Conservation (phyloP, 2,797 vertebrate genomes). For the Sebastolobus altivelis region DNA sequence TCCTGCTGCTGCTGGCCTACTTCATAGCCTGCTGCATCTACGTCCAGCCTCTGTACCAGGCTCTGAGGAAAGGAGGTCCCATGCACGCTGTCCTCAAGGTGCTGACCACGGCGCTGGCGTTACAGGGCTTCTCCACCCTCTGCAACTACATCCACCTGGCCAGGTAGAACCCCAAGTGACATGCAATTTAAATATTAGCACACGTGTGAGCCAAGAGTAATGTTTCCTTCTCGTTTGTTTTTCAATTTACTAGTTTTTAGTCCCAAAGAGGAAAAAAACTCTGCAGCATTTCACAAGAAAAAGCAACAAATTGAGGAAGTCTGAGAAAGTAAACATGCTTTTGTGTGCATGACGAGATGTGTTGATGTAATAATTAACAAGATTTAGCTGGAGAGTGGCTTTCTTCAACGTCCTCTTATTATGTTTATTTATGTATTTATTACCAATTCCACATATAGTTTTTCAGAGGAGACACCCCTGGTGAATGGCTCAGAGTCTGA, state of each 20-base stretch:
- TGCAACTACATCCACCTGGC: conserved; percentile 95
- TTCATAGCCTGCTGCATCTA: conserved; percentile 93
- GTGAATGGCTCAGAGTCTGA: no score
- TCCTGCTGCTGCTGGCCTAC: conserved; percentile 92
- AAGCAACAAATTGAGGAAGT: not conserved
- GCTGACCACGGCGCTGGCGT: conserved; percentile 87
- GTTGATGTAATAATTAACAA: not conserved
- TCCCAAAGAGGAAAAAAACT: not conserved
- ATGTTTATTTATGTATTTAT: not conserved
- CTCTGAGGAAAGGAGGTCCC: conserved; percentile 92
- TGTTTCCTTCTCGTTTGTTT: not conserved
- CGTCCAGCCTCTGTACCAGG: conserved; percentile 91
- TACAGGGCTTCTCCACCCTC: conserved; percentile 92
- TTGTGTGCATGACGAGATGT: not conserved
- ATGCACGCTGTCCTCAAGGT: conserved; percentile 95
- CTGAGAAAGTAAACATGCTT: not conserved
- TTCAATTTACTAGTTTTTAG: not conserved
- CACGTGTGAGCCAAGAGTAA: not conserved
- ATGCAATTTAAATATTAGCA: not conserved
- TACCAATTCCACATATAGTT: not conserved
- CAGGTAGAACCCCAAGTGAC: conserved; percentile 82
- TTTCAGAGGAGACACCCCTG: no score
- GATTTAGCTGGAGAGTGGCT: not conserved
- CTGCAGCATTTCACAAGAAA: no score
- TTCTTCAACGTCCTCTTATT: not conserved